These are phyloP conservation scores for Entelurus aequoreus DNA, from an alignment of 2,113 vertebrate species.

Conservation along the genomic window DNA sequence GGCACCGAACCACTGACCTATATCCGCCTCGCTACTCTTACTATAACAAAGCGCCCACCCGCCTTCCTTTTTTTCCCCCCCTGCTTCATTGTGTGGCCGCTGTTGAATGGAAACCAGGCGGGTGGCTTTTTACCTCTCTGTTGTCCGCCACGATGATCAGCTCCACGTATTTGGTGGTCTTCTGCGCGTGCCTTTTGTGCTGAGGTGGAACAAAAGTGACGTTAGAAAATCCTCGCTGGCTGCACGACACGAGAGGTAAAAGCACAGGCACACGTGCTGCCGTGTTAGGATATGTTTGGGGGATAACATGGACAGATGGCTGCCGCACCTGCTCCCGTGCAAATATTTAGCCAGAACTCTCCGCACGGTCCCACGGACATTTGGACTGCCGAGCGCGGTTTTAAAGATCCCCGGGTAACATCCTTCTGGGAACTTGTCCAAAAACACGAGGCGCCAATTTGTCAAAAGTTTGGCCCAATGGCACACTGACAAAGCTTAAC, in stretches of 20 bases:
- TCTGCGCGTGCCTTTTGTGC: slow-evolving; percentile 86
- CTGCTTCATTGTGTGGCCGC: slow-evolving; percentile 7
- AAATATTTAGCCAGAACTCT: slow-evolving; percentile 38
- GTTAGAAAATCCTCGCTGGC: too few relatives aligned
- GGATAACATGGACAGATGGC: slow-evolving; percentile 53
- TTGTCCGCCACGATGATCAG: slow-evolving; percentile 97
- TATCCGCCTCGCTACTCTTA: slow-evolving; percentile 38
- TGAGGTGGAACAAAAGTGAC: slow-evolving; percentile 51
- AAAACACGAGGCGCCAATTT: slow-evolving; percentile 21
- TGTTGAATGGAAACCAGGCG: slow-evolving; percentile 7
- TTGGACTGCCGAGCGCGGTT: slow-evolving; percentile 42
- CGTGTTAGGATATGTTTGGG: slow-evolving; percentile 26
- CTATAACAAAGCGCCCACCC: slow-evolving; percentile 9
- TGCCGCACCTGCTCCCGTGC: slow-evolving; percentile 45
- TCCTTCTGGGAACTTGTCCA: slow-evolving; percentile 44
- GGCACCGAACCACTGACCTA: slow-evolving; percentile 53
- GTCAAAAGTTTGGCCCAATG: slow-evolving; percentile 31
- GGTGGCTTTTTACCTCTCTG: slow-evolving; percentile 81
- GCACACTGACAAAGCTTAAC: neutral
- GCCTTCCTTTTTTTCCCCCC: neutral
- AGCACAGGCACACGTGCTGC: too few relatives aligned
- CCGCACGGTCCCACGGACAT: slow-evolving; percentile 21
- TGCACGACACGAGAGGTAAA: neutral
- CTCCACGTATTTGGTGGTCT: slow-evolving; percentile 83
- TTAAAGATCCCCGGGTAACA: slow-evolving; percentile 40